Conservation (phyloP, 2,888 invertebrate genomes). For the Nemotelus nigrinus region DNA sequence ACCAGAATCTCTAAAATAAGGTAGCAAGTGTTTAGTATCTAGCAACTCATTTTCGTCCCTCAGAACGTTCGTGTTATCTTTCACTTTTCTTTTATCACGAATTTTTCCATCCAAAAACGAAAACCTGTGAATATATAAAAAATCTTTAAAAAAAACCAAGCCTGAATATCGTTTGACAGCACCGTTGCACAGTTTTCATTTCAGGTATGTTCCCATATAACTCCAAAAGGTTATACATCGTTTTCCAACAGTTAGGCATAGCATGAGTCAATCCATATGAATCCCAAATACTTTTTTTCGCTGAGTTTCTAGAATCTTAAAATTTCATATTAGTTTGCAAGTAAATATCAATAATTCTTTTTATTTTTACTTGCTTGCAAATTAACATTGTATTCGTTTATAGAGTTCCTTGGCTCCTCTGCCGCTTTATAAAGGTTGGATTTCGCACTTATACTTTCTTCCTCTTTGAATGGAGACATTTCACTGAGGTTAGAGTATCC, state of each 20-base stretch:
- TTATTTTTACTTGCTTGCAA: slow-evolving; percentile 52
- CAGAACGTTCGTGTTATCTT: too few species aligned
- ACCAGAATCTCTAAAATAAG: slow-evolving; percentile 58
- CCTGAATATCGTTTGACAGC: neutral
- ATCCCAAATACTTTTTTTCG: slow-evolving; percentile 58
- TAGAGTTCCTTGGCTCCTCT: slow-evolving; percentile 61
- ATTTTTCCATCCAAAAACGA: too few species aligned
- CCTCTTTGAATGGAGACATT: slow-evolving; percentile 70
- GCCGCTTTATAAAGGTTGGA: slow-evolving; percentile 60
- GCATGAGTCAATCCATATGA: slow-evolving; percentile 61
- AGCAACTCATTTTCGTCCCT: too few species aligned
- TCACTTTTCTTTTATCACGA: too few species aligned
- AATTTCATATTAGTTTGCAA: too few species aligned
- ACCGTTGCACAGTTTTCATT: slow-evolving; percentile 81
- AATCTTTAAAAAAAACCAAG: too few species aligned
- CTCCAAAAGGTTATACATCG: slow-evolving; percentile 90
- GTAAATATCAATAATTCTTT: too few species aligned
- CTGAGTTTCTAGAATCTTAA: slow-evolving; percentile 58
- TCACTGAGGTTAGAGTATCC: slow-evolving; percentile 86
- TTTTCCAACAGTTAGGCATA: slow-evolving; percentile 90
- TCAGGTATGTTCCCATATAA: slow-evolving; percentile 95
- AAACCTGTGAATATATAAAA: too few species aligned
- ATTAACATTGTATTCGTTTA: slow-evolving; percentile 62
- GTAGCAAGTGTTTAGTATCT: slow-evolving; percentile 52
- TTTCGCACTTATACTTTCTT: slow-evolving; percentile 70